Evolutionary conservation across 2,888 invertebrate species (phyloP).

Genomic region (Scrobipalpa atriplicella): DNA sequence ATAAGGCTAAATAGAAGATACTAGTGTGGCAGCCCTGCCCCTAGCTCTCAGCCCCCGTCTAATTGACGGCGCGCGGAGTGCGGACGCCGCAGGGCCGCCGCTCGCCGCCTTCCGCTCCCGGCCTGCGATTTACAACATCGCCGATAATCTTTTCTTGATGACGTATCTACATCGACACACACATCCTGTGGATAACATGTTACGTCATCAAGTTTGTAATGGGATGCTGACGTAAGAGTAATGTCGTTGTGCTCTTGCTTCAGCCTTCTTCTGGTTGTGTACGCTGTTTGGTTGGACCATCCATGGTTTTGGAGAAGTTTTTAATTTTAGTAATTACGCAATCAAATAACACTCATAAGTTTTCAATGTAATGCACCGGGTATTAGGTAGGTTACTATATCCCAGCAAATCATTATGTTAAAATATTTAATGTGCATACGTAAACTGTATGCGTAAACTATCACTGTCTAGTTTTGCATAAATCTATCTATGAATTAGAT

Average conservation of each 20-base stretch:
- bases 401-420: too few relatives aligned
- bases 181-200: neutral
- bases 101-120: constrained; percentile 64
- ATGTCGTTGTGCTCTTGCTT: neutral
- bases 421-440: too few relatives aligned
- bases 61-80: constrained; percentile 69
- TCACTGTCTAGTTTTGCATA: too few relatives aligned
- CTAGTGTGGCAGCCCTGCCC: constrained; percentile 19
- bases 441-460: too few relatives aligned
- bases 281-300: neutral
- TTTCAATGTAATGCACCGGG: too few relatives aligned
- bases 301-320: too few relatives aligned
- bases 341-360: neutral
- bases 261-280: neutral
- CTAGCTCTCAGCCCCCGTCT: constrained; percentile 62
- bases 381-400: too few relatives aligned
- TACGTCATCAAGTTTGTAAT: neutral
- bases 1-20: neutral
- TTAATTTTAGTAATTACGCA: neutral
- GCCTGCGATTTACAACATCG: constrained; percentile 71
- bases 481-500: too few relatives aligned
- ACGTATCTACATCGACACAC: constrained; percentile 38
- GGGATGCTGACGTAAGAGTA: neutral
- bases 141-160: constrained; percentile 81
- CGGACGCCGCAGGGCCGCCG: constrained; percentile 57